Evolutionary conservation across 2,888 invertebrate species (phyloP).

Genomic region (Lamellibrachia satsuma): DNA sequence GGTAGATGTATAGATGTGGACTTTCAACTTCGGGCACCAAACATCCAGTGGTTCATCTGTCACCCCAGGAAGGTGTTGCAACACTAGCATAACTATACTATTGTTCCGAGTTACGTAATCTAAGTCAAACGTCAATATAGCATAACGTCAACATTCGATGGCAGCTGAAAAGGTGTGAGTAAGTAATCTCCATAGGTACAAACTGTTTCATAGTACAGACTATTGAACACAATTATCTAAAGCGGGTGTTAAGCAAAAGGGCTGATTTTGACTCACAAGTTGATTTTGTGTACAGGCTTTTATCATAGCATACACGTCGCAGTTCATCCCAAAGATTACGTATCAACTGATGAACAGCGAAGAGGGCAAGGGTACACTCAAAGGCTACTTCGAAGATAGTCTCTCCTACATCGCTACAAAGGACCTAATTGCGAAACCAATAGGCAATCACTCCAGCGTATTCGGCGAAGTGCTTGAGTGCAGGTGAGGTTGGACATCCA

Average conservation of each 20-base stretch:
- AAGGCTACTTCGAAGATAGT: constrained; percentile 53
- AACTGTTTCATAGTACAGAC: too few relatives aligned
- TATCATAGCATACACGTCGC: constrained; percentile 97
- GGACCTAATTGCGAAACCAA: not conserved
- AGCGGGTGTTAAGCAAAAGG: not conserved
- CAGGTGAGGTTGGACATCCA: not conserved
- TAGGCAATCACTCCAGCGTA: not conserved
- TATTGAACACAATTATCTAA: not conserved
- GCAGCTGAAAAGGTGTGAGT: too few relatives aligned
- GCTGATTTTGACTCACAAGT: not conserved
- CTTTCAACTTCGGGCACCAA: too few relatives aligned
- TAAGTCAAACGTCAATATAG: too few relatives aligned
- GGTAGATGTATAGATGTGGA: too few relatives aligned
- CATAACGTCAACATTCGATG: too few relatives aligned
- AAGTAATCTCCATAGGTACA: too few relatives aligned
- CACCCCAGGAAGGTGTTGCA: too few relatives aligned
- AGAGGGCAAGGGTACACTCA: constrained; percentile 34
- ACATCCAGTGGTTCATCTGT: too few relatives aligned
- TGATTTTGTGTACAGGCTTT: constrained; percentile 78
- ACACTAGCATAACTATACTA: too few relatives aligned
- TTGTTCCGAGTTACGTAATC: too few relatives aligned
- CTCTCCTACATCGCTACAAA: constrained; percentile 35
- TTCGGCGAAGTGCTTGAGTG: not conserved
- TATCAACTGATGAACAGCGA: constrained; percentile 75
- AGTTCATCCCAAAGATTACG: constrained; percentile 93